These are phyloP conservation scores for Trididemnum miniatum DNA, from an alignment of 23 tunicate genomes.

Conservation along the genomic window DNA sequence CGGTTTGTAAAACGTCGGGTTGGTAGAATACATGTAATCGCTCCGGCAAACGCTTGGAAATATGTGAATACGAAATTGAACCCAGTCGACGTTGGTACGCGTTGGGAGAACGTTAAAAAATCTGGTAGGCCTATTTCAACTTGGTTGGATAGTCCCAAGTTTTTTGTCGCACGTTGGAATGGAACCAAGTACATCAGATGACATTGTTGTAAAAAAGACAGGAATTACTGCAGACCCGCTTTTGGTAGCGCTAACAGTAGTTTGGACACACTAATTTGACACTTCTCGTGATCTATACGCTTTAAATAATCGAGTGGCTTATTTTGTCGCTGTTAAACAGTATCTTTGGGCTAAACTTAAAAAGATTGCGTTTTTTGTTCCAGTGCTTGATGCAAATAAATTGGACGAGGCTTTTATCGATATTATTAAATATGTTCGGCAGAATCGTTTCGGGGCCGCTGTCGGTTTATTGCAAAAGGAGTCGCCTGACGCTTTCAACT, in stretches of 20 bases:
- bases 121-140: neutral
- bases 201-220: too few species aligned
- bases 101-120: neutral
- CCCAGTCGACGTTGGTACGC: neutral
- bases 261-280: neutral
- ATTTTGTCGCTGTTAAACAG: neutral
- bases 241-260: neutral
- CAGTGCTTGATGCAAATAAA: neutral
- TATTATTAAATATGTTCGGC: neutral
- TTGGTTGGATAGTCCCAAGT: neutral
- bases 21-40: neutral
- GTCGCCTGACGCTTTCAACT: neutral
- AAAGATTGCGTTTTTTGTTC: neutral
- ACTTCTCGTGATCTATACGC: neutral
- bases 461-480: neutral
- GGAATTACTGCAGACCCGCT: too few species aligned
- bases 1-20: conserved; percentile 1
- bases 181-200: neutral
- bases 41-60: neutral
- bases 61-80: neutral
- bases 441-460: neutral
- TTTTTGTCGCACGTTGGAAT: neutral
- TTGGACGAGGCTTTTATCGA: conserved; percentile 1
- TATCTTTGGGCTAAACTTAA: neutral
- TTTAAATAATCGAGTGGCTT: neutral